phyloP scores from a whole-genome alignment of 2,113 vertebrate species.

The Nothocercus nigrocapillus region DNA sequence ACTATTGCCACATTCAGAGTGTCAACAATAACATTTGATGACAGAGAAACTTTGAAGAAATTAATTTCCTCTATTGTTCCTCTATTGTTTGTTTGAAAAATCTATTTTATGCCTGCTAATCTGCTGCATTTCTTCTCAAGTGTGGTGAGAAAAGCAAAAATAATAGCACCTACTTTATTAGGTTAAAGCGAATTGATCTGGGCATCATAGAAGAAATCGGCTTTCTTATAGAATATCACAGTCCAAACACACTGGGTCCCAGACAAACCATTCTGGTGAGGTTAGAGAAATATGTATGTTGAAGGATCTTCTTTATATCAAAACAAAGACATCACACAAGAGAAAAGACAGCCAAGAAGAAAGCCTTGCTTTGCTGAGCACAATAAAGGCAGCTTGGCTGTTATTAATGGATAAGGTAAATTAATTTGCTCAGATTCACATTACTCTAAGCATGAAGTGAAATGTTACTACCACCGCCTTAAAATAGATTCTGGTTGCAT shows the following conservation, averaged over 20 bases:
- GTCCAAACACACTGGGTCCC: background rate
- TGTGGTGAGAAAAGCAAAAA: conserved; percentile 20
- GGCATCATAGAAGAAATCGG: background rate
- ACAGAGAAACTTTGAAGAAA: conserved; percentile 35
- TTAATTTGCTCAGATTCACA: background rate
- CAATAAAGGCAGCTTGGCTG: background rate
- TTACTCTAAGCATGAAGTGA: background rate
- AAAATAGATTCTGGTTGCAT: background rate
- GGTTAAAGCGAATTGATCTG: background rate
- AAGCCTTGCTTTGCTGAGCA: conserved; percentile 11
- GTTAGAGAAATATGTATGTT: background rate
- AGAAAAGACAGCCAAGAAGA: background rate
- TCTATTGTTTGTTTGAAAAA: conserved; percentile 1
- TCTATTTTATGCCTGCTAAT: background rate
- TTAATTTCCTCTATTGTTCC: conserved; percentile 9
- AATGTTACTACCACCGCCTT: background rate
- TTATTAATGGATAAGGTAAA: background rate
- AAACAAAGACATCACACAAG: conserved; percentile 15
- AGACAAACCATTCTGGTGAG: background rate
- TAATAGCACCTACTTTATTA: background rate
- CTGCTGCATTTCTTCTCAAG: background rate
- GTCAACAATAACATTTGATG: conserved; percentile 56
- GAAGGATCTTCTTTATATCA: conserved; percentile 1
- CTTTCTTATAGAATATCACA: conserved; percentile 8
- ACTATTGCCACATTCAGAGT: conserved; percentile 50